These are phyloP conservation scores for Aspidoscelis tigris DNA, from an alignment of 2,113 vertebrate genomes.

Conservation along the genomic window DNA sequence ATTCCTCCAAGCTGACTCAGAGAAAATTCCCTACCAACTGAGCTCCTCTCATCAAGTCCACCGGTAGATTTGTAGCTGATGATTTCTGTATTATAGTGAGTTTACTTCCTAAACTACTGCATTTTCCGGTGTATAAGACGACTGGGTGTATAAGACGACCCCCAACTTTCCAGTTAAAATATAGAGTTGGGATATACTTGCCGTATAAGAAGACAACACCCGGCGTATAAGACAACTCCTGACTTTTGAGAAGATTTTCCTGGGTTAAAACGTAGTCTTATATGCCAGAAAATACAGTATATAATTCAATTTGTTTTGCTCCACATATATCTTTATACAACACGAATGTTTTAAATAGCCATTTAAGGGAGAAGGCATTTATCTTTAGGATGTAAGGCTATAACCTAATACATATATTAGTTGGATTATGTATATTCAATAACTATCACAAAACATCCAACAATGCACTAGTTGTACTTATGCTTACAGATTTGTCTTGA, in stretches of 20 bases:
- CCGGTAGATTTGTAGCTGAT: too few species aligned
- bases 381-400: neutral
- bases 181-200: too few species aligned
- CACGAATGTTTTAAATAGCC: neutral
- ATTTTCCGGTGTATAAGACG: too few species aligned
- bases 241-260: too few species aligned
- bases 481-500: neutral
- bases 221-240: too few species aligned
- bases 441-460: neutral
- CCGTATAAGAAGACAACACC: neutral
- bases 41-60: neutral
- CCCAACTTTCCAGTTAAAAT: too few species aligned
- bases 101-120: too few species aligned
- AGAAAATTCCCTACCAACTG: neutral
- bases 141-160: too few species aligned
- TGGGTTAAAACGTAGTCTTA: too few species aligned
- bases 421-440: neutral
- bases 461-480: neutral
- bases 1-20: neutral
- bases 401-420: neutral
- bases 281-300: neutral
- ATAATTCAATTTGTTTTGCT: neutral
- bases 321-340: neutral
- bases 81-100: too few species aligned
- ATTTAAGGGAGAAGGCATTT: neutral